Base-by-base conservation (phyloP, 2,113 vertebrate genomes). In the Jaculus jaculus region DNA sequence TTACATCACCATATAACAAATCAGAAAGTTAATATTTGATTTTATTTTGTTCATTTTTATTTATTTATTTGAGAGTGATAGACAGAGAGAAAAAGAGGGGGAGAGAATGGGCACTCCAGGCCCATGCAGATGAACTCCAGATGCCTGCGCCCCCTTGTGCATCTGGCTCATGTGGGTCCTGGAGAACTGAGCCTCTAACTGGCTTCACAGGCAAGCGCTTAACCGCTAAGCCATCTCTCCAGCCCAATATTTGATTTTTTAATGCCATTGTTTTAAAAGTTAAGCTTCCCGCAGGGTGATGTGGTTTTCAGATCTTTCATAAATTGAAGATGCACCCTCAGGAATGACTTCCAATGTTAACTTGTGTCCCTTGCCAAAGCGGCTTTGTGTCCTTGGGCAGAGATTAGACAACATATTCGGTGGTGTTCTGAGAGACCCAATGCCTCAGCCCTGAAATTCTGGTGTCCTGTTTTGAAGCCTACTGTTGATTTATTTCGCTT, bases 21-120 rank as follows among this genome's bases (percentile, higher is more conserved):
- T 54, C 87, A 74, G 34, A 66, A 84, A 89, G 79, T 92, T 89
- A 92, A 73, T 51, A 88, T 89, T 9, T 16, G 92, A 73, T 68
- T 73, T 34, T n/a, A n/a, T n/a, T n/a, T n/a, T n/a, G n/a, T n/a
- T n/a, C n/a, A n/a, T n/a, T n/a, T n/a, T n/a, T n/a, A n/a, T n/a
- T n/a, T n/a, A n/a, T n/a, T n/a, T n/a, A n/a, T n/a, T n/a, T n/a
- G n/a, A n/a, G n/a, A n/a, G n/a, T n/a, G n/a, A n/a, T n/a, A n/a
- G n/a, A n/a, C n/a, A n/a, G n/a, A n/a, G n/a, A n/a, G n/a, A n/a
- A n/a, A n/a, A n/a, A n/a, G n/a, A n/a, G n/a, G n/a, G n/a, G n/a
- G n/a, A n/a, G n/a, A n/a, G n/a, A n/a, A n/a, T n/a, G n/a, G n/a
- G n/a, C n/a, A n/a, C n/a, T n/a, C n/a, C n/a, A n/a, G n/a, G n/a